These are phyloP conservation scores for Stomatorhinus walkeri DNA, from an alignment of 2,797 vertebrate genomes.

Conservation along the genomic window DNA sequence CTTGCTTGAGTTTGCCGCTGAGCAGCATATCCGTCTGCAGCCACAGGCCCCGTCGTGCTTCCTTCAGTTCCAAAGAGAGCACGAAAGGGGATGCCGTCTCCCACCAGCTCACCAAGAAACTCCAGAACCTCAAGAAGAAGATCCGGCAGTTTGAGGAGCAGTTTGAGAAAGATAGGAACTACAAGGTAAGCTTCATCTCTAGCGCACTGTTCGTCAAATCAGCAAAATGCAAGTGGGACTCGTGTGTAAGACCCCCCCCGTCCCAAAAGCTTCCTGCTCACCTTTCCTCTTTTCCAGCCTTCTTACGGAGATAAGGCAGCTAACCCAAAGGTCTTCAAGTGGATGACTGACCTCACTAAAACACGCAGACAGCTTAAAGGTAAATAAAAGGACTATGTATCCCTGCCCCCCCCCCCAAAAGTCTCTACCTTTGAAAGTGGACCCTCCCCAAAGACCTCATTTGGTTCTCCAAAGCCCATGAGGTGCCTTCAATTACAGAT, in stretches of 20 bases:
- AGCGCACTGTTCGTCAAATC: background rate
- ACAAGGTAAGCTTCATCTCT: slow-evolving; percentile 63
- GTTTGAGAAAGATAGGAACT: slow-evolving; percentile 91
- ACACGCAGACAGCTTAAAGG: slow-evolving; percentile 95
- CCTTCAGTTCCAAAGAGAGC: slow-evolving; percentile 83
- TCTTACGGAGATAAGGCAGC: slow-evolving; percentile 92
- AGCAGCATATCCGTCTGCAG: background rate
- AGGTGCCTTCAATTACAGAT: slow-evolving; percentile 71
- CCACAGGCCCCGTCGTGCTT: slow-evolving; percentile 78
- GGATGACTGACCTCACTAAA: slow-evolving; percentile 98
- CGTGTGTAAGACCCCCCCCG: background rate
- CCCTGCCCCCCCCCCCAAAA: slow-evolving; percentile 23
- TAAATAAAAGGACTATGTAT: slow-evolving; percentile 41
- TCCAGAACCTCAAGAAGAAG: slow-evolving; percentile 89
- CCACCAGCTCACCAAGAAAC: slow-evolving; percentile 90
- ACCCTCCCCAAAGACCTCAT: slow-evolving; percentile 63
- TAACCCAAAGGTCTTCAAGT: slow-evolving; percentile 94
- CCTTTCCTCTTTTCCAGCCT: slow-evolving; percentile 60
- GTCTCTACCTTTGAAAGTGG: slow-evolving; percentile 41
- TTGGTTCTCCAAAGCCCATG: slow-evolving; percentile 69
- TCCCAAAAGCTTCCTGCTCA: background rate
- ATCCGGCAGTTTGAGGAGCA: slow-evolving; percentile 96
- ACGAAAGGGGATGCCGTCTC: slow-evolving; percentile 77
- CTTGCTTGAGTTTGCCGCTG: background rate
- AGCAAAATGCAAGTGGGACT: background rate